A percentile compares a stretch with the other conserved stretches of the same genome.
These are phyloP conservation scores for Sebastes vulpes DNA, from an alignment of 2,797 vertebrate genomes.

Conservation along the genomic window DNA sequence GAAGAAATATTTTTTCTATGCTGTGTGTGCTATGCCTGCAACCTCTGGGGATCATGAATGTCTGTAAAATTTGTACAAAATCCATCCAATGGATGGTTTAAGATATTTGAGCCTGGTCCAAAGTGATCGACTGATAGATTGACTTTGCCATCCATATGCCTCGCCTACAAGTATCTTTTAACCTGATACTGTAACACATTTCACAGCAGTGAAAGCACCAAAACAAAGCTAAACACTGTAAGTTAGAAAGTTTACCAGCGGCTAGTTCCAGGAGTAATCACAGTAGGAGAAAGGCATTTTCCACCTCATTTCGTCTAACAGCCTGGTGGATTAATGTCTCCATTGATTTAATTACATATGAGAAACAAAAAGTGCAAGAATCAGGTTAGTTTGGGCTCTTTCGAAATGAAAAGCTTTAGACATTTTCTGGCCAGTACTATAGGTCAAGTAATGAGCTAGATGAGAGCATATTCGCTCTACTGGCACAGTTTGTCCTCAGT, in stretches of 20 bases:
- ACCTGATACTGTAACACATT: background rate
- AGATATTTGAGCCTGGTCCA: background rate
- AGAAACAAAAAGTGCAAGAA: constrained; percentile 25
- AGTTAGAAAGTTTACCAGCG: background rate
- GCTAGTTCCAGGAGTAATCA: constrained; percentile 46
- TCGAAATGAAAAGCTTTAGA: constrained; percentile 12
- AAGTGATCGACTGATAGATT: background rate
- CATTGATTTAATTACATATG: constrained; percentile 62
- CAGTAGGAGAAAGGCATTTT: constrained; percentile 47
- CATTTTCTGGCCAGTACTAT: constrained; percentile 4
- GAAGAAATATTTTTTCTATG: background rate
- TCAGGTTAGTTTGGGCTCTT: constrained; percentile 7
- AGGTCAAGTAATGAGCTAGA: constrained; percentile 11
- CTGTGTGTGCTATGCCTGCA: background rate
- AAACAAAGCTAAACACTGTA: background rate
- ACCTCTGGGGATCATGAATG: background rate
- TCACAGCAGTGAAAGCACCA: background rate
- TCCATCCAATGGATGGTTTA: background rate
- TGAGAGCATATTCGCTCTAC: background rate
- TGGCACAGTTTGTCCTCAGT: background rate
- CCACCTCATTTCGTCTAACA: constrained; percentile 62
- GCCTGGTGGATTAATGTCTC: constrained; percentile 56
- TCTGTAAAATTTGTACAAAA: background rate
- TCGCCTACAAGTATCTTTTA: background rate
- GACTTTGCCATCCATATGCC: background rate